Evolutionary conservation across 2,888 invertebrate genomes (phyloP), one percentile per base, ranked within the genome.

Genomic region (Sesia bembeciformis): DNA sequence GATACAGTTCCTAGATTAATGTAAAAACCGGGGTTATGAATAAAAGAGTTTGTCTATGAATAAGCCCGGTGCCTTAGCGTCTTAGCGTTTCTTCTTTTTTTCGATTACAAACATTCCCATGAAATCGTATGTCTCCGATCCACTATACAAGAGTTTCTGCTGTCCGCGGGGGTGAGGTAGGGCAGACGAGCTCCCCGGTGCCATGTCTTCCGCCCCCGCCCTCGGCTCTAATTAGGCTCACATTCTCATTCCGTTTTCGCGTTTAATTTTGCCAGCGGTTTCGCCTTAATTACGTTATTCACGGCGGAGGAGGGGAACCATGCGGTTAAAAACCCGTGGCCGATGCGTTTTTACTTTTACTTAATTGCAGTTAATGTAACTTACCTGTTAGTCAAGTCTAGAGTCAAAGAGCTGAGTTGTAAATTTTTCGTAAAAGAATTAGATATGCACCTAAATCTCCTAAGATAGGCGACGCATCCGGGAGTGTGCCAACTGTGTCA

Each of bases 211-310:
- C 57, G 56, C 69, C 68, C 74, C 74, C 69, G 59, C 74, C 62
- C 83, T 77, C 80, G 76, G 75, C 84, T 85, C 90, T 91, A 91
- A 91, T 91, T 91, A 91, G 90, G 84, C 87, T 88, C 89, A 90
- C 87, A 90, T 91, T 91, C 90, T 89, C 90, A 84, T 90, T 90
- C 85, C 84, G 87, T 90, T 90, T 89, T 88, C 88, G 84, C 89
- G 87, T 91, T 90, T 90, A 90, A 91, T 91, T 91, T 88, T 77
- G 84, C 81, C 77, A 76, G 89, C 82, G 90, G 90, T 90, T 86
- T 83, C 76, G 81, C 75, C 84, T 88, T 90, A 91, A 91, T 91
- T 91, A 90, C 89, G 82, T 91, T 90, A 90, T 86, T 85, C 89
- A 84, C 78, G 77, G 75, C 68, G 66, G 68, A 70, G 65, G 64